Evolutionary conservation across 1,140 invertebrate species (phyloP).

Genomic region (Drosophila lacertosa): DNA sequence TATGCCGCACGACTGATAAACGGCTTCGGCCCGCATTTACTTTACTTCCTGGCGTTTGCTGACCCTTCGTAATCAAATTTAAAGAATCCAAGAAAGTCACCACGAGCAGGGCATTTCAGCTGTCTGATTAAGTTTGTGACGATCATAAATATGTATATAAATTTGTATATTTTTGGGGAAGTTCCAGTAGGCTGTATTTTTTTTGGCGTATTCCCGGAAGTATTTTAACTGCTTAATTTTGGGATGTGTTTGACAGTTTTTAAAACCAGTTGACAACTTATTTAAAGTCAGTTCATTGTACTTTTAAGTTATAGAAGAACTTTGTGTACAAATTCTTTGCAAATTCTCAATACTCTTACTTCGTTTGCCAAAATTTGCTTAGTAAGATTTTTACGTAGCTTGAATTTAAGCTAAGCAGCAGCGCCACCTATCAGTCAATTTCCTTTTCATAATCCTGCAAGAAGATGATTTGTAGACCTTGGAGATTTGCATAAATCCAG

Average conservation of each 20-base stretch:
- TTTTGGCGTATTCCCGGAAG: not conserved
- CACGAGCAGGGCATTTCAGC: not conserved
- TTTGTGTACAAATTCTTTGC: not conserved
- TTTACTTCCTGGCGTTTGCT: not conserved
- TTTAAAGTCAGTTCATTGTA: constrained; percentile 3
- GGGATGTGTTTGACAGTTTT: not conserved
- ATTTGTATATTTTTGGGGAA: too few species aligned
- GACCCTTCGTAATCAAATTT: not conserved
- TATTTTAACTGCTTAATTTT: not conserved
- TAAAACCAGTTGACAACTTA: constrained; percentile 1
- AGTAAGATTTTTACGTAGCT: too few species aligned
- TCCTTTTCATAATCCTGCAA: too few species aligned
- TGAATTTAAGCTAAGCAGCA: too few species aligned
- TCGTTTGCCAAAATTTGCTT: too few species aligned
- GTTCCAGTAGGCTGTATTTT: not conserved
- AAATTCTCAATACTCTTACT: not conserved
- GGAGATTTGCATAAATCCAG: too few species aligned
- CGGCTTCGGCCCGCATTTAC: constrained; percentile 2
- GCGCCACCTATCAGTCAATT: too few species aligned
- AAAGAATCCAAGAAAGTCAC: not conserved
- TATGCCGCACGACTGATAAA: not conserved
- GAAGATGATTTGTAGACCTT: too few species aligned
- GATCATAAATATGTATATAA: too few species aligned
- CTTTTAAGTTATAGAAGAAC: not conserved
- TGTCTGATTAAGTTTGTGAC: not conserved